Conservation (phyloP, 2,888 invertebrate species). For the Tenthredo distinguenda region DNA sequence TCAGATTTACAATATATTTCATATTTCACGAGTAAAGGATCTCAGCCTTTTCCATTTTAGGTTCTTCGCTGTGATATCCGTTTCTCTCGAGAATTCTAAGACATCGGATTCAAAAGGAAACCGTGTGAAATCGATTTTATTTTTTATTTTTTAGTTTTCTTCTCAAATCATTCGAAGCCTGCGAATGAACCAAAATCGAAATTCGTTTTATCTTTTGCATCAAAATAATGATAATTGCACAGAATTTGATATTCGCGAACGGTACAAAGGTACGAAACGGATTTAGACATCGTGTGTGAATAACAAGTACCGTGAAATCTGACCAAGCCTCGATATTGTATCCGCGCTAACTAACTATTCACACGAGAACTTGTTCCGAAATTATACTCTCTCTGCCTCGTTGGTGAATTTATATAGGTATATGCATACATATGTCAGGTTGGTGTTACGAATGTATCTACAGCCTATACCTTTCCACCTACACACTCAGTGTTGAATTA, state of each 20-base stretch:
- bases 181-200: too few relatives aligned
- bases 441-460: neutral
- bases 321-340: neutral
- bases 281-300: too few relatives aligned
- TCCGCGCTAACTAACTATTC: conserved; percentile 21
- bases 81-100: too few relatives aligned
- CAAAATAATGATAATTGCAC: too few relatives aligned
- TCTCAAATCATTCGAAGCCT: too few relatives aligned
- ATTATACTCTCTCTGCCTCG: neutral
- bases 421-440: neutral
- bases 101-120: too few relatives aligned
- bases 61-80: too few relatives aligned
- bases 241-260: neutral
- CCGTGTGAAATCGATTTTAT: too few relatives aligned
- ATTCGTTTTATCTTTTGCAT: too few relatives aligned
- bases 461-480: neutral
- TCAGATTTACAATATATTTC: neutral
- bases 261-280: neutral
- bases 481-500: neutral
- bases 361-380: neutral
- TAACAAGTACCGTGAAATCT: neutral
- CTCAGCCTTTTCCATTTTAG: neutral
- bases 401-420: neutral
- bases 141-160: too few relatives aligned
- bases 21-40: neutral